Conservation (phyloP, 2,888 invertebrate genomes). For the Oasisia sp. region DNA sequence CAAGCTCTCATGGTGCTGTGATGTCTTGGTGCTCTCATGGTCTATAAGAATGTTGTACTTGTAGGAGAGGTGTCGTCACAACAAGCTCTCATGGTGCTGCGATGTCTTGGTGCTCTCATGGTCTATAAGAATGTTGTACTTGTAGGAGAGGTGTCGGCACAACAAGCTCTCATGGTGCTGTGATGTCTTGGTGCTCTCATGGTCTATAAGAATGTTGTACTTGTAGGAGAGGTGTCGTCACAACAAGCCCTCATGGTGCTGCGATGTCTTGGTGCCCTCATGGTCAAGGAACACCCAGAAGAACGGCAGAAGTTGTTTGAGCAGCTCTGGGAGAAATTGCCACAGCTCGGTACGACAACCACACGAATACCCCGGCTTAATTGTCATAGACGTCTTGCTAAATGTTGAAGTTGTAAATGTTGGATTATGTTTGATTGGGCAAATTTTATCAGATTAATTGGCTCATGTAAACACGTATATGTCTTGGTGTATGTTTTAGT, state of each 20-base stretch:
- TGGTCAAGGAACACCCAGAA: slow-evolving; percentile 37
- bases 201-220: neutral
- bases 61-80: slow-evolving; percentile 18
- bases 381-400: neutral
- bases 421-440: neutral
- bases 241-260: slow-evolving; percentile 42
- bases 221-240: slow-evolving; percentile 20
- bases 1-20: no score
- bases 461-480: no score
- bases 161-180: no score
- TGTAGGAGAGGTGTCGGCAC: no score
- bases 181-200: neutral
- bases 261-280: slow-evolving; percentile 40
- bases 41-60: neutral
- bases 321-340: slow-evolving; percentile 32
- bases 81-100: no score
- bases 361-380: neutral
- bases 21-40: neutral
- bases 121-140: no score
- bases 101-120: slow-evolving; percentile 41
- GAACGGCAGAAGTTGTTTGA: slow-evolving; percentile 33
- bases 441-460: neutral
- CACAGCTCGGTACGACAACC: neutral
- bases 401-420: no score
- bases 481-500: neutral